These are phyloP conservation scores for Leptinotarsa texana DNA, from an alignment of 1,140 invertebrate species.

Conservation along the genomic window DNA sequence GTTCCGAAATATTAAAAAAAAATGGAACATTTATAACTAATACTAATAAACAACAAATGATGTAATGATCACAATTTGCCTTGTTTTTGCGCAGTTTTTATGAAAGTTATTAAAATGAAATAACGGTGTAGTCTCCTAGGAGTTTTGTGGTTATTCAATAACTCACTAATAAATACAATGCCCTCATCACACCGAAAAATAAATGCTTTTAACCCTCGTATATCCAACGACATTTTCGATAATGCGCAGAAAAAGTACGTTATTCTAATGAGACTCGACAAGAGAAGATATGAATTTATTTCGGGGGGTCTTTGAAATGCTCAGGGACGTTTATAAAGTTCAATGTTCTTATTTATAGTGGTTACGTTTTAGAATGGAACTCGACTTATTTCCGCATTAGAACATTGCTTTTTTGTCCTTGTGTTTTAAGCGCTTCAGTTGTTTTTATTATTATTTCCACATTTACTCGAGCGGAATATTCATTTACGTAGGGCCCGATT, in stretches of 20 bases:
- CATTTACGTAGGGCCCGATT: no score
- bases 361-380: conserved; percentile 31
- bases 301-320: conserved; percentile 28
- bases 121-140: no score
- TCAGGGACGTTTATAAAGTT: conserved; percentile 30
- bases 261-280: background rate
- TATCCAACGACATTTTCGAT: background rate
- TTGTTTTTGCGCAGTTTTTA: no score
- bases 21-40: no score
- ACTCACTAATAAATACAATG: no score
- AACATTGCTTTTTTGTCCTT: conserved; percentile 22
- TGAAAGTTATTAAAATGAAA: no score
- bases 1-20: no score
- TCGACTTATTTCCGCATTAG: conserved; percentile 31
- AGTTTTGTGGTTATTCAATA: no score
- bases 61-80: no score
- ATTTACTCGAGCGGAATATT: background rate
- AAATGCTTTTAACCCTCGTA: background rate
- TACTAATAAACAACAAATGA: no score
- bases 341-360: conserved; percentile 33
- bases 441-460: background rate
- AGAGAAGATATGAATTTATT: conserved; percentile 17
- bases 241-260: background rate
- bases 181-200: no score
- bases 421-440: background rate